Conservation (phyloP, 1,140 invertebrate genomes). For the Dolichoris vasculosae region DNA sequence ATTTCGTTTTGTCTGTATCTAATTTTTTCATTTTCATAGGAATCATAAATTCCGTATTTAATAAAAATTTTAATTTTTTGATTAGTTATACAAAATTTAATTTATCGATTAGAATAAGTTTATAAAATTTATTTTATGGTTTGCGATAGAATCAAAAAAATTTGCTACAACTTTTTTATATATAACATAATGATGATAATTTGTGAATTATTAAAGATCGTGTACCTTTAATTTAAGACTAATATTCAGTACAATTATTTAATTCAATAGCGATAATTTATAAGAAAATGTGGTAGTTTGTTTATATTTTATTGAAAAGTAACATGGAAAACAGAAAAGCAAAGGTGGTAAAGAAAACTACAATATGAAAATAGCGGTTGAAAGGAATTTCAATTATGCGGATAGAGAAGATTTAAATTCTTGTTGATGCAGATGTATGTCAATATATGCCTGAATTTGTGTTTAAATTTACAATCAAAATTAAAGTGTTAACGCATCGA, state of each 20-base stretch:
- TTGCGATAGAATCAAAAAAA: too few relatives aligned
- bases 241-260: background rate
- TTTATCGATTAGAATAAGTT: too few relatives aligned
- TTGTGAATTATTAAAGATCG: background rate
- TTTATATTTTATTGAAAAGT: background rate
- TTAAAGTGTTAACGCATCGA: constrained; percentile 45
- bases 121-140: too few relatives aligned
- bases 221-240: background rate
- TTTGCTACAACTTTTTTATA: too few relatives aligned
- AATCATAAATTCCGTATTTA: too few relatives aligned
- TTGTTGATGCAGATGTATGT: constrained; percentile 52
- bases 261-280: background rate
- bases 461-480: constrained; percentile 54
- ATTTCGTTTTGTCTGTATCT: too few relatives aligned
- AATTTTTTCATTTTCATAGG: too few relatives aligned
- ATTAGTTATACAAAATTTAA: too few relatives aligned
- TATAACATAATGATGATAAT: too few relatives aligned
- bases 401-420: constrained; percentile 52
- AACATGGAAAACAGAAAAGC: too few relatives aligned
- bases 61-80: too few relatives aligned
- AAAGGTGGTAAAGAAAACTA: background rate
- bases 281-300: background rate
- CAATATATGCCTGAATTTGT: background rate
- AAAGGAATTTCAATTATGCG: constrained; percentile 27
- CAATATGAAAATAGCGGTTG: background rate